Conservation (phyloP, 1,140 invertebrate genomes). For the Euwallacea fornicatus region DNA sequence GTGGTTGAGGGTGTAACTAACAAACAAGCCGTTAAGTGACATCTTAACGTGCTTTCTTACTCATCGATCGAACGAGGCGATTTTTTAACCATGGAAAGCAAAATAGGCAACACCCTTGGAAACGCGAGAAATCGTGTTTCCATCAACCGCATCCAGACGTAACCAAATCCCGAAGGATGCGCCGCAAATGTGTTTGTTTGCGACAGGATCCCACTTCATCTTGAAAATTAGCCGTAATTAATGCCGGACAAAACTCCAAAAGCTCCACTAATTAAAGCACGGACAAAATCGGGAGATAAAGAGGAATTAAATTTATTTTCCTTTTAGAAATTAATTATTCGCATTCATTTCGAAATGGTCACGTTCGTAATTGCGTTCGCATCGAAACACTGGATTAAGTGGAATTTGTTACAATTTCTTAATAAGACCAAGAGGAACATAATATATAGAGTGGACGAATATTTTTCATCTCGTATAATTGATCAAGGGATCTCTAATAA, state of each 20-base stretch:
- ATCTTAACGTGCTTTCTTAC: too few relatives aligned
- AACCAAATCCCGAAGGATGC: constrained; percentile 1
- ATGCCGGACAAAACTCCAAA: constrained; percentile 19
- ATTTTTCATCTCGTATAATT: too few relatives aligned
- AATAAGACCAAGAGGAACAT: too few relatives aligned
- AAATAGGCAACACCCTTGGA: background rate
- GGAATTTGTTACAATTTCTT: background rate
- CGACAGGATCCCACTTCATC: constrained; percentile 7
- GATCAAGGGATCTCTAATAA: too few relatives aligned
- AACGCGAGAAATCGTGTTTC: background rate
- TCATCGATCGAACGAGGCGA: too few relatives aligned
- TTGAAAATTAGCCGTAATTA: constrained; percentile 24
- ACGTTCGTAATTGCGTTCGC: constrained; percentile 26
- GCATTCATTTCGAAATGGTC: constrained; percentile 28
- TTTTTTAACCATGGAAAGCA: too few relatives aligned
- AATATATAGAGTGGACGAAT: too few relatives aligned
- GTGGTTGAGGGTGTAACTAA: too few relatives aligned
- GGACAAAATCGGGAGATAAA: constrained; percentile 5
- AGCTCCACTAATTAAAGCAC: constrained; percentile 13
- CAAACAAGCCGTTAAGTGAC: too few relatives aligned
- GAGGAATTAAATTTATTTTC: constrained; percentile 12
- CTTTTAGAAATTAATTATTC: constrained; percentile 23
- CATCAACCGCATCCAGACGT: background rate
- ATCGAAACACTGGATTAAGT: constrained; percentile 21
- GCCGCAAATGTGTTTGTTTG: constrained; percentile 6